These are phyloP conservation scores for Abramis brama DNA, from an alignment of 2,113 vertebrate species.

Conservation along the genomic window DNA sequence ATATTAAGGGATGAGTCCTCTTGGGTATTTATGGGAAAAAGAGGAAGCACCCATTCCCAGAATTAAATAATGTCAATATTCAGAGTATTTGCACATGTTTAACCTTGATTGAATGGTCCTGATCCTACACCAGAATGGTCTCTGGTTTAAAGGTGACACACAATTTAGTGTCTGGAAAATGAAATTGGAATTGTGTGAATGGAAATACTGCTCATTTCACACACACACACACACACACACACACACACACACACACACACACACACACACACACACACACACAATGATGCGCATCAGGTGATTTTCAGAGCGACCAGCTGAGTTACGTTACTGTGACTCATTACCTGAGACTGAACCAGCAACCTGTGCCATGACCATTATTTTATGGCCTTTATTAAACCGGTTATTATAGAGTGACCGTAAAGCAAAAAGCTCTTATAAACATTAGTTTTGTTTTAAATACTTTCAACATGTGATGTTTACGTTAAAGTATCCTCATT, in stretches of 20 bases:
- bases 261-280: background rate
- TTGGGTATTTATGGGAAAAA: slow-evolving; percentile 37
- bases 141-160: background rate
- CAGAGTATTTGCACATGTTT: background rate
- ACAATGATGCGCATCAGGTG: background rate
- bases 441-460: background rate
- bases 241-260: too few species aligned
- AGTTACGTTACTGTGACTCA: background rate
- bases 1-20: slow-evolving; percentile 9
- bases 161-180: background rate
- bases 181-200: background rate
- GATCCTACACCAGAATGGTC: too few species aligned
- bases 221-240: background rate
- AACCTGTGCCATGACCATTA: background rate
- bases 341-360: background rate
- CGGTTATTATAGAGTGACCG: background rate
- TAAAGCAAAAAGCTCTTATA: background rate
- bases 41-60: slow-evolving; percentile 32
- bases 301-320: background rate
- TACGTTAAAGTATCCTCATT: background rate
- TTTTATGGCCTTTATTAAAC: background rate
- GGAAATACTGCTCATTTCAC: background rate
- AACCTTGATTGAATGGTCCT: background rate
- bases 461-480: background rate
- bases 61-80: background rate